Base-by-base conservation (phyloP, 2,113 vertebrate species). In the Arvicanthis niloticus region DNA sequence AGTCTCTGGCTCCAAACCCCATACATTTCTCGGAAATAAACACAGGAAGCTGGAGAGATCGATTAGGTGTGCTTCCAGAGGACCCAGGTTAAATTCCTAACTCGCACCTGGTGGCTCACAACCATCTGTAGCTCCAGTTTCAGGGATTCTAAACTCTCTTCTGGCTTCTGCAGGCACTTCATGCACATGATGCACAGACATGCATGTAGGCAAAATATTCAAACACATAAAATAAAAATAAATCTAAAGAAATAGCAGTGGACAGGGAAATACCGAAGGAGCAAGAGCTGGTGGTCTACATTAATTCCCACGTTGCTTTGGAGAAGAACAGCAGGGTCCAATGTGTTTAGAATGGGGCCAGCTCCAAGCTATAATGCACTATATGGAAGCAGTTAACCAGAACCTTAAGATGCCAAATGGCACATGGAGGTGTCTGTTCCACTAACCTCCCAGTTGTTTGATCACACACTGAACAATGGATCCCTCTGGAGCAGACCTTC, bases 1-100 rank as follows among this genome's bases (percentile, higher is more conserved):
- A 99, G 98, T 99, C 99, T 56, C 97, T 99, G 93, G 99, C 99
- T 99, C 96, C 99, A 99, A 73, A 99, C 98, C 6, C 99, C 99
- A 0, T 99, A 99, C 0, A 99, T 99, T 99, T 78, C 98, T 99
- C 93, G 99, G 98, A 99, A 99, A 94, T 99, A 99, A 91, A 99
- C 99, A 72, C 99, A 99, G 99, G 99, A 99, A 34, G 99, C 26
- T 65, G 22, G 40, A 42, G 58, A 84, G 12, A 84, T 84, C 99
- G 98, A 31, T 42, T 60, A 19, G 81, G 37, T n/a, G 56, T n/a
- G 62, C 81, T 85, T 85, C n/a, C 40, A 31, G 40, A 85, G 58
- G 58, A 85, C 58, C 13, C 15, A 19, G n/a, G 24, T 65, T 65
- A 42, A 84, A 65, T 65, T 62, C 15, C 40, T 65, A 85, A 62